Evolutionary conservation across 2,113 vertebrate species (phyloP).

Genomic region (Corythoichthys haematopterus): DNA sequence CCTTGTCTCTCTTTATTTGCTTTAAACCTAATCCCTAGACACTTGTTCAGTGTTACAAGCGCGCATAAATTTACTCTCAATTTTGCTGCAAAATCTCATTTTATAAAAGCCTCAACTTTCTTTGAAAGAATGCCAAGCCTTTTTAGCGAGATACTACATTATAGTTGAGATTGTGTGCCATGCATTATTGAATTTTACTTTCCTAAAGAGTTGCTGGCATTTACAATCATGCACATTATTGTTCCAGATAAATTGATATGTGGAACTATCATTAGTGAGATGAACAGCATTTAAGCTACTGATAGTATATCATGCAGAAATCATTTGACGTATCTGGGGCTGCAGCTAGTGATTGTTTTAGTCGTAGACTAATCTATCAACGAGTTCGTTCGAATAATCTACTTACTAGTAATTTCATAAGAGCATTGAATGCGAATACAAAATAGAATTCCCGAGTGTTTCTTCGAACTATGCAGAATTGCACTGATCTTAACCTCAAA

Average conservation of each 20-base stretch:
- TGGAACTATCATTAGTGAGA: not conserved
- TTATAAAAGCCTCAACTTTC: slow-evolving; percentile 34
- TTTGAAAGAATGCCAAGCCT: slow-evolving; percentile 16
- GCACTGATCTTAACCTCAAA: no score
- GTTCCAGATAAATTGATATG: not conserved
- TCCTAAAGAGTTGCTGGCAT: slow-evolving; percentile 33
- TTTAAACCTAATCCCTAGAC: slow-evolving; percentile 32
- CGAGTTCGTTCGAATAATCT: no score
- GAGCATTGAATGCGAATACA: no score
- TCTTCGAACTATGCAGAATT: no score
- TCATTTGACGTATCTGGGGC: not conserved
- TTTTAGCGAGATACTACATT: slow-evolving; percentile 15
- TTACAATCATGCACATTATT: slow-evolving; percentile 23
- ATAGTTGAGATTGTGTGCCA: not conserved
- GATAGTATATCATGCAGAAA: not conserved
- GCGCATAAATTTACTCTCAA: slow-evolving; percentile 32
- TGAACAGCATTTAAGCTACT: not conserved
- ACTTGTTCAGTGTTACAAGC: slow-evolving; percentile 40
- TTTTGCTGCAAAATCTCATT: slow-evolving; percentile 14
- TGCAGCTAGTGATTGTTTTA: not conserved
- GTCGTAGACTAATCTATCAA: no score
- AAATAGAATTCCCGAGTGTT: no score
- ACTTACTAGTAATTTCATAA: no score
- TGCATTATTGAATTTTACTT: slow-evolving; percentile 20
- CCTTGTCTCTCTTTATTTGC: slow-evolving; percentile 25